A percentile compares a stretch with the other conserved stretches of the same genome.
These are phyloP conservation scores for Noctua comes DNA, from an alignment of 2,888 invertebrate species.

Conservation along the genomic window DNA sequence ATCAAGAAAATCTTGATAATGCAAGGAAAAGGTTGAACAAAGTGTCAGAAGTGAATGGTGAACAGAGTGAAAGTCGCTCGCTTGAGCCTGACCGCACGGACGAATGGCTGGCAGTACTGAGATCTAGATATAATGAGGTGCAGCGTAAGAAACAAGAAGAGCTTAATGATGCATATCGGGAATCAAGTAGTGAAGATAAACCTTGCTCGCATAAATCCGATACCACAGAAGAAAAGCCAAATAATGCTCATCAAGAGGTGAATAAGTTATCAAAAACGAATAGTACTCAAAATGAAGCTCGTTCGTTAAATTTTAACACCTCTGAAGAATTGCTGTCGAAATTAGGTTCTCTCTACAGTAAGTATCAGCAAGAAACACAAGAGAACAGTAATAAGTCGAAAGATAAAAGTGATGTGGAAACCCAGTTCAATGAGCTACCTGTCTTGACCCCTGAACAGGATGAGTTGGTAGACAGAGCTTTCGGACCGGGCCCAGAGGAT, in stretches of 20 bases:
- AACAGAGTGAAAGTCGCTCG: background rate
- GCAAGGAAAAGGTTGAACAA: constrained; percentile 9
- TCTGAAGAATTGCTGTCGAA: constrained; percentile 39
- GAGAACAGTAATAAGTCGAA: constrained; percentile 56
- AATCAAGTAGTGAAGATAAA: constrained; percentile 81
- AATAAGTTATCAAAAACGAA: constrained; percentile 1
- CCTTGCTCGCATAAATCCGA: constrained; percentile 80
- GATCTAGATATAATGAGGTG: constrained; percentile 3
- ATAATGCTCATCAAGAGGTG: constrained; percentile 1
- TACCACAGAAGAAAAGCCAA: background rate
- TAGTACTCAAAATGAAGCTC: background rate
- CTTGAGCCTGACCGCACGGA: background rate
- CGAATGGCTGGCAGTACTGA: constrained; percentile 1
- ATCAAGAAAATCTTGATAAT: constrained; percentile 8
- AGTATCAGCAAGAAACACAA: constrained; percentile 1
- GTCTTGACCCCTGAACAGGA: constrained; percentile 93
- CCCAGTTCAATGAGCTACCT: constrained; percentile 86
- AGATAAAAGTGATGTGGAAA: constrained; percentile 80
- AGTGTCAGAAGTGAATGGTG: background rate
- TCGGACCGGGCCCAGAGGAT: constrained; percentile 90
- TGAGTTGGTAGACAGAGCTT: constrained; percentile 89
- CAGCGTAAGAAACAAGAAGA: constrained; percentile 81
- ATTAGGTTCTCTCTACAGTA: constrained; percentile 24
- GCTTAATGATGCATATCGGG: constrained; percentile 82
- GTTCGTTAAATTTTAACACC: constrained; percentile 37